Evolutionary conservation across 2,113 vertebrate genomes (phyloP), one percentile per base, ranked within the genome.

Genomic region (Etia nguti): DNA sequence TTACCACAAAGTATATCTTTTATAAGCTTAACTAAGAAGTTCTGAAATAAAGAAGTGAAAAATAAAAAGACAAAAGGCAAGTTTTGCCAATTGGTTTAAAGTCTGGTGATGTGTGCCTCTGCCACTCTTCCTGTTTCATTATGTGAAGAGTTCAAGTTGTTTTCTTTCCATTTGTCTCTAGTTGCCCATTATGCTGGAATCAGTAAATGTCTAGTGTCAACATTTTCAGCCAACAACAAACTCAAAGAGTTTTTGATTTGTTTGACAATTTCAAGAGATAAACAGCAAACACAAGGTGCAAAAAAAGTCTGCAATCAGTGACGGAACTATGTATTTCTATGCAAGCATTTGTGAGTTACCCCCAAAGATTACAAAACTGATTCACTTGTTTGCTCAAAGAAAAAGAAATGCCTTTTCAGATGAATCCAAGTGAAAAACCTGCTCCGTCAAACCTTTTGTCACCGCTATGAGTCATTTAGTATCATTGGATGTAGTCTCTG

Each of bases 311-410:
- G 8, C 56, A 84, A 68, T 80, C 10, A 36, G 48, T 24, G 41
- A 26, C 18, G 52, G 60, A 75, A 73, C 26, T 68, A 79, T 54
- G 34, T 26, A 50, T 16, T n/a, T 4, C 4, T 15, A 6, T 5
- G 60, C 6, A 68, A 22, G 60, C 2, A 4, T 20, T 36, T 36
- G 60, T 65, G 60, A 88, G 41, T 86, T 80, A 87, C 82, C 89
- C 89, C 80, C 2, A 38, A 83, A 68, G 68, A 60, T 75, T 80
- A 75, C 86, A 62, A 84, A 87, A 26, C 3, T 29, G 22, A 81
- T 84, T 84, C 65, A 24, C 73, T 88, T 82, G n/a, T 88, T 92
- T 81, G 34, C 82, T 81, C 34, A 86, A 87, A 87, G 73, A 10
- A 22, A 84, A 75, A 82, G 16, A 57, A 77, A 81, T 26, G 31